Base-by-base conservation (phyloP, 2,797 vertebrate genomes). In the Lutjanus argentimaculatus region DNA sequence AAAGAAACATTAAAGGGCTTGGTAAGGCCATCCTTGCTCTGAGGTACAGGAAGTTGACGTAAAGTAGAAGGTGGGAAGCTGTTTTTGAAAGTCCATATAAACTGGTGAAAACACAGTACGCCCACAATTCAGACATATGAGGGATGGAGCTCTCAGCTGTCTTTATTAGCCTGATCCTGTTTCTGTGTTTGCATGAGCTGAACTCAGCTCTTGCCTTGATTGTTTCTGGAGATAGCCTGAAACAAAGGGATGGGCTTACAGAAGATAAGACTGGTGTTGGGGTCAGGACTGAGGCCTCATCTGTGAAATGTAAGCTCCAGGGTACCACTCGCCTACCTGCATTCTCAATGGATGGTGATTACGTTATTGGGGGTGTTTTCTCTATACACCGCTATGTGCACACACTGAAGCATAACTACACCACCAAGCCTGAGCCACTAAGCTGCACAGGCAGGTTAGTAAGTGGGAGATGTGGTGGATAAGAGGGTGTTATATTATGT, bases 341-440 rank as follows among this genome's bases (percentile, higher is more conserved):
- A 0, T 90, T 93, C 57, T 81, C 88, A 15, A 17, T 80, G 82
- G 80, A 90, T 19, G 92, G 93, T 46, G 91, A 93, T 72, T 92
- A 86, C 30, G 25, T 91, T 67, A 82, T 93, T 30, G 93, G 91
- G 7, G 92, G 90, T 10, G 85, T 90, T 66, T 93, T 93, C 63
- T 87, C 91, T 2, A 40, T 59, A 40, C 57, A 59, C 5, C 5
- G 5, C 57, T 59, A 40, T 10, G 19, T 17, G 15, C 57, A 59
- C 9, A 36, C 57, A 59, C 8, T 19, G 30, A 19, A 0, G 30
- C 57, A 59, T 40, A 40, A 59, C 57, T 59, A 59, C 57, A 59
- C 30, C 30, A 36, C 30, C 30, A 40, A 19, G 30, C 57, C 57
- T 40, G 25, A 90, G 89, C 48, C 57, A 59, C 30, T 5, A 19